Base-by-base conservation (phyloP, 2,113 vertebrate genomes). In the Pelodiscus sinensis region DNA sequence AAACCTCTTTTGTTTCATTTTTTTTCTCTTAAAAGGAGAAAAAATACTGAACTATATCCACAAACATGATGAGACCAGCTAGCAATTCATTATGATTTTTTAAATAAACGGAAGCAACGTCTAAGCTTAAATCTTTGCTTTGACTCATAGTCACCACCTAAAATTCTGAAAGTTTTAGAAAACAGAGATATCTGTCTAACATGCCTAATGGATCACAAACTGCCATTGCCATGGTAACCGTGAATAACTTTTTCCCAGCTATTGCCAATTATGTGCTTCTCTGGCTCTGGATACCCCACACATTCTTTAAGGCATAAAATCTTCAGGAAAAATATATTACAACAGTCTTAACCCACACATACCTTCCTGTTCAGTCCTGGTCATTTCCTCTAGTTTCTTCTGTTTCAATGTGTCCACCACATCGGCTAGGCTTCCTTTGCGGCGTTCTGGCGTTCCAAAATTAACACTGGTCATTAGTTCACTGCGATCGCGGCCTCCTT, bases 351-450 rank as follows among this genome's bases (percentile, higher is more conserved):
- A 78, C 55, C 81, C 92, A 9, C 79, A 97, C 99, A 92, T 99
- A 99, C 99, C 99, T 94, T 99, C 99, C 97, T 99, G 99, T 90
- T 99, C 99, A 94, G 99, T 99, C 97, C 99, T 99, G 97, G 99
- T 99, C 99, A 99, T 99, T 98, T 99, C 99, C 98, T 99, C 99
- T 94, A 99, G 97, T 97, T 99, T 99, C 98, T 99, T 99, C 98
- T 99, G 99, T 97, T 99, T 99, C 98, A 99, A 98, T 56, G 99
- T 99, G 98, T 99, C 99, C 98, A 99, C 99, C 97, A 99, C 99
- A 96, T 99, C 99, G 79, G 99, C 99, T 96, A 99, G 98, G 98
- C 99, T 99, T 97, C 99, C 99, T 98, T 99, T 99, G 98, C 99
- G 99, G 93, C 99, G 99, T 96, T 99, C 99, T 3, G 99, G 99